These are phyloP conservation scores for Anthophora plumipes DNA, from an alignment of 2,888 invertebrate species.

Conservation along the genomic window DNA sequence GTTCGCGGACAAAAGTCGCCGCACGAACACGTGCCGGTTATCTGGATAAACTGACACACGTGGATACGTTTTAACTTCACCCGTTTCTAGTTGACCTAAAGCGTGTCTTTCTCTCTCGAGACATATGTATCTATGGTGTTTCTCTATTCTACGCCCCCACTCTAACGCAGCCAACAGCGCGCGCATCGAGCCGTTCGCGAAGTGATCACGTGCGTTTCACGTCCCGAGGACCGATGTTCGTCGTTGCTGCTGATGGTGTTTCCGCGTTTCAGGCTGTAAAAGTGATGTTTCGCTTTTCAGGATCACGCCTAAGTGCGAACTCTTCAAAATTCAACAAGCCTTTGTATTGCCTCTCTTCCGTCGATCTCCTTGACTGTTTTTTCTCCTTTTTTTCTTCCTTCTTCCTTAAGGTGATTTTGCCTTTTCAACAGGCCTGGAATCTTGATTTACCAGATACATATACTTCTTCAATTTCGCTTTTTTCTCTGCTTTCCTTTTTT, in stretches of 20 bases:
- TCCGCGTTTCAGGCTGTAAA: conserved; percentile 27
- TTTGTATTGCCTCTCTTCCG: conserved; percentile 11
- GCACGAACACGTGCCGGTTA: conserved; percentile 32
- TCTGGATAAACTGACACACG: conserved; percentile 12
- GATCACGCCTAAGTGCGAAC: conserved; percentile 44
- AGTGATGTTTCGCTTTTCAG: background rate
- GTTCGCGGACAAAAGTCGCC: conserved; percentile 10
- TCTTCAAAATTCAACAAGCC: conserved; percentile 34
- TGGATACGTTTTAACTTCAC: conserved; percentile 15
- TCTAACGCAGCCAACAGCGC: background rate
- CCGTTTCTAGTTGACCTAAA: conserved; percentile 2
- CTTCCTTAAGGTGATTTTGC: conserved; percentile 4
- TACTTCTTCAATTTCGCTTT: conserved; percentile 5
- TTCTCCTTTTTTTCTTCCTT: background rate
- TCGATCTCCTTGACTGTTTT: background rate
- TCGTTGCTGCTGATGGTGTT: conserved; percentile 17
- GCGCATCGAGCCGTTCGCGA: conserved; percentile 20
- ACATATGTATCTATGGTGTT: background rate
- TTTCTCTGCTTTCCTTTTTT: background rate
- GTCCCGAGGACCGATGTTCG: background rate
- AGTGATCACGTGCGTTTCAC: conserved; percentile 20
- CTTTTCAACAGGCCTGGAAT: conserved; percentile 29
- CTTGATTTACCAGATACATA: conserved; percentile 45
- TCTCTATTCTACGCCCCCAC: background rate
- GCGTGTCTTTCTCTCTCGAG: background rate